Evolutionary conservation across 2,797 vertebrate species (phyloP), one percentile per base, ranked within the genome.

Genomic region (Petrocephalus schoutedeni): DNA sequence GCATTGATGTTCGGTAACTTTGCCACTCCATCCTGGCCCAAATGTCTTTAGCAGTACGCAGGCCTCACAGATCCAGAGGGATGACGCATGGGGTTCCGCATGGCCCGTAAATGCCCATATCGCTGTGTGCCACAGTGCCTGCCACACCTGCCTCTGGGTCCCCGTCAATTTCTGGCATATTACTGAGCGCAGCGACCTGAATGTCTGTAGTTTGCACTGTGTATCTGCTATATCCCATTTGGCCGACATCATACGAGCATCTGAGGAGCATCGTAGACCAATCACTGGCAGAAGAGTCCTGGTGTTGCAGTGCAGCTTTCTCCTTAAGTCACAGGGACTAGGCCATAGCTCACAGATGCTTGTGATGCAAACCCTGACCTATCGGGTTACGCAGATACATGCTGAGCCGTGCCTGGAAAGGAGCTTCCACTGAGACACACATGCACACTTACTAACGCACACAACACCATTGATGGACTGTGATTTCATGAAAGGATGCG

Each of bases 401-500:
- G 28, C 64, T 71, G 64, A 71, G 23, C 28, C 23, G 10, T 23
- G 28, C 64, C n/a, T 9, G 59, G 59, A 23, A 61, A 3, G 59
- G 59, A 0, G 8, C 7, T 61, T 9, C n/a, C 16, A 41, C 19
- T 49, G 57, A 74, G 21, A 61, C 36, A 41, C 57, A 28, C 57
- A 86, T 5, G 51, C n/a, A 19, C 5, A 54, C 28, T 0, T 0
- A 67, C 10, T 0, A 1, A 32, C 28, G 23, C 36, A 88, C 87
- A 28, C 54, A 86, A 85, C 64, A 56, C 19, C 88, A 85, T 2
- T 9, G 71, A 77, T 21, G 59, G 64, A 41, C 86, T 84, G 88
- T 80, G 57, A 89, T 82, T 45, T 84, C 88, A 90, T 87, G 89
- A 86, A 89, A 87, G 54, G 82, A 56, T 67, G 2, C 64, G 67